A percentile compares a stretch with the other conserved stretches of the same genome.
These are phyloP conservation scores for Sericinus montela DNA, from an alignment of 2,888 invertebrate species.

Conservation along the genomic window DNA sequence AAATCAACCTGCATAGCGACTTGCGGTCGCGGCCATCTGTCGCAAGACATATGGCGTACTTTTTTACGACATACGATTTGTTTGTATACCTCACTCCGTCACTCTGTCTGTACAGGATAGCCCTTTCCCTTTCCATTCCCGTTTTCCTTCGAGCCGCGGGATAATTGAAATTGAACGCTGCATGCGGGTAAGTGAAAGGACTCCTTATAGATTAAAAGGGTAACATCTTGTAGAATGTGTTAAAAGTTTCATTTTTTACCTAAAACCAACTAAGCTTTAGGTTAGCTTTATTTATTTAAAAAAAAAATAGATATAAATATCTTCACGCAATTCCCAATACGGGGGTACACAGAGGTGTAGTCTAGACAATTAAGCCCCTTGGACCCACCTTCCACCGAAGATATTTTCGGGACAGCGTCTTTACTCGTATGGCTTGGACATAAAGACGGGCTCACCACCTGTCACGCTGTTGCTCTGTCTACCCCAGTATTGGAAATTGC, in stretches of 20 bases:
- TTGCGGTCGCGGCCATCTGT: constrained; percentile 68
- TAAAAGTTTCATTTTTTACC: neutral
- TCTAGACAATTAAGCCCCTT: too few relatives aligned
- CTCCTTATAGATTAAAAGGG: constrained; percentile 46
- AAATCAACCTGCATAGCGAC: constrained; percentile 46
- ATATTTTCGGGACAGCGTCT: too few relatives aligned
- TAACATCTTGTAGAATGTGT: neutral
- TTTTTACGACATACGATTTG: constrained; percentile 69
- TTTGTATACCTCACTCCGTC: constrained; percentile 52
- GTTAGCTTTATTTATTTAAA: too few relatives aligned
- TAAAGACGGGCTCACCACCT: too few relatives aligned
- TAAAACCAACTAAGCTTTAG: too few relatives aligned
- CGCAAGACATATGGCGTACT: constrained; percentile 62
- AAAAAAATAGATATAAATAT: too few relatives aligned
- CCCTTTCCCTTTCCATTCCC: constrained; percentile 39
- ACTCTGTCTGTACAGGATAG: constrained; percentile 16
- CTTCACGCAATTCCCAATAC: too few relatives aligned
- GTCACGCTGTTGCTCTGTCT: too few relatives aligned
- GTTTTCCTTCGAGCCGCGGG: constrained; percentile 66
- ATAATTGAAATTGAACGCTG: constrained; percentile 73
- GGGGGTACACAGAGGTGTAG: too few relatives aligned
- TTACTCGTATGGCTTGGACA: too few relatives aligned
- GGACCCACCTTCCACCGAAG: too few relatives aligned
- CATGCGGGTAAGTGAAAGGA: constrained; percentile 76
- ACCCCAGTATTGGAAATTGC: too few relatives aligned